phyloP scores from a whole-genome alignment of 2,797 vertebrate species.

The Glossophaga mutica region DNA sequence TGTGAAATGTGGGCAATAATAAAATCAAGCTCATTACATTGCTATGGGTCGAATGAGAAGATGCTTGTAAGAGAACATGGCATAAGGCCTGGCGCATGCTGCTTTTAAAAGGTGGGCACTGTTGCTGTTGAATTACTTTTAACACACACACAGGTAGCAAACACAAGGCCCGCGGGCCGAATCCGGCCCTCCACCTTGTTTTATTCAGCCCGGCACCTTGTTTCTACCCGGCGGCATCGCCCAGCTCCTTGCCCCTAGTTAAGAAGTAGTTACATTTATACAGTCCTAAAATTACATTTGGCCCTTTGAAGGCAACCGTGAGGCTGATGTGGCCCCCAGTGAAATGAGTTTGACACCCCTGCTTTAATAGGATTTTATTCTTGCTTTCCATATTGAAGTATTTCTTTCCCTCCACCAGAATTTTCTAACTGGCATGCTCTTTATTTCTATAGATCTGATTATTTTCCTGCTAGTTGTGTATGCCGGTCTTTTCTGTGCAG shows the following conservation, averaged over 20 bases:
- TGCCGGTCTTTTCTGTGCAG: constrained; percentile 52
- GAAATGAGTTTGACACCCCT: too few relatives aligned
- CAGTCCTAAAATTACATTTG: too few relatives aligned
- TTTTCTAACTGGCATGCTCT: background rate
- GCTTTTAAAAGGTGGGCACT: background rate
- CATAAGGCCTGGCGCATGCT: background rate
- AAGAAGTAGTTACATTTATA: too few relatives aligned
- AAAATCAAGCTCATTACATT: background rate
- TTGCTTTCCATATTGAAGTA: background rate
- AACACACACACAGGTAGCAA: background rate
- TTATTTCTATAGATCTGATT: constrained; percentile 4
- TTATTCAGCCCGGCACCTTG: too few relatives aligned
- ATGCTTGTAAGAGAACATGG: background rate
- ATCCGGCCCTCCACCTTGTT: too few relatives aligned
- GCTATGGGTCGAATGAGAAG: background rate
- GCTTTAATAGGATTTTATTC: background rate
- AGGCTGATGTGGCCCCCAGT: too few relatives aligned
- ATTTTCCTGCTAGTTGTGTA: background rate
- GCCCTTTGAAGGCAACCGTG: too few relatives aligned
- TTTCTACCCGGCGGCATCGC: too few relatives aligned
- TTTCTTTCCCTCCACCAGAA: background rate
- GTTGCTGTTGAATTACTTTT: constrained; percentile 27
- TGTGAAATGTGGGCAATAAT: background rate
- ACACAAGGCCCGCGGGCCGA: too few relatives aligned
- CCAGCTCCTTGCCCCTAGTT: too few relatives aligned